phyloP scores from a whole-genome alignment of 92 coral and sea anemone species.

The Epizoanthus rinbou region DNA sequence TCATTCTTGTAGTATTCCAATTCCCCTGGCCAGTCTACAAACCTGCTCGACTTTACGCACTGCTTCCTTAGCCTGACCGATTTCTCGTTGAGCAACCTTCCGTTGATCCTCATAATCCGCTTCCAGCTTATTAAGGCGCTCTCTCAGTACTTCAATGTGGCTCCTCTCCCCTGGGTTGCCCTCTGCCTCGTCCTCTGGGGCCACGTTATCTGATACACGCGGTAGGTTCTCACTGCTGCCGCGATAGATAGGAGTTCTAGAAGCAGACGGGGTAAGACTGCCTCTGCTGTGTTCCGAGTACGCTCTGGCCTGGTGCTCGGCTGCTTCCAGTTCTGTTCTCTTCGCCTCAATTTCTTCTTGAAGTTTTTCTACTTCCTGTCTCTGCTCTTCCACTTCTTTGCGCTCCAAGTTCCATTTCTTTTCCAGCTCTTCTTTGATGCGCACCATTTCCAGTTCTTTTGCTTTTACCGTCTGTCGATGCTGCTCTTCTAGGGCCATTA shows the following conservation, averaged over 20 bases:
- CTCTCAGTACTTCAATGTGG: constrained; percentile 85
- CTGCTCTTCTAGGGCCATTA: constrained; percentile 87
- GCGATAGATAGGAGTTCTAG: constrained; percentile 42
- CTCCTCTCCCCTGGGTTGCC: constrained; percentile 67
- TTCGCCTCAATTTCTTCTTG: constrained; percentile 90
- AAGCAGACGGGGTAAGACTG: constrained; percentile 41
- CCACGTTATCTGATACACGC: neutral
- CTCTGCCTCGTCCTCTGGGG: constrained; percentile 40
- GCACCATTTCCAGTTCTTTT: constrained; percentile 87
- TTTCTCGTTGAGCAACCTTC: constrained; percentile 77
- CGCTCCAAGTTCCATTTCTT: constrained; percentile 90
- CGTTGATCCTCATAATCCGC: constrained; percentile 93
- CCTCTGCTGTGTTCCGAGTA: constrained; percentile 52
- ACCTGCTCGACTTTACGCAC: constrained; percentile 85
- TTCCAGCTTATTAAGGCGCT: constrained; percentile 81
- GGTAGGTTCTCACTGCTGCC: constrained; percentile 26
- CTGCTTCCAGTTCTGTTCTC: constrained; percentile 85
- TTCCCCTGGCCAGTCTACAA: neutral
- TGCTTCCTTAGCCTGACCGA: constrained; percentile 86
- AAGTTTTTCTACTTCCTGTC: constrained; percentile 85
- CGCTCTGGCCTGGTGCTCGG: constrained; percentile 78
- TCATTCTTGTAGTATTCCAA: no score
- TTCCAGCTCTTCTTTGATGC: constrained; percentile 87
- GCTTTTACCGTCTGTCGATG: constrained; percentile 85
- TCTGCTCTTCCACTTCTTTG: constrained; percentile 78